Evolutionary conservation across 53 echinoderm and acorn worm genomes (phyloP).

Genomic region (Crossaster papposus): DNA sequence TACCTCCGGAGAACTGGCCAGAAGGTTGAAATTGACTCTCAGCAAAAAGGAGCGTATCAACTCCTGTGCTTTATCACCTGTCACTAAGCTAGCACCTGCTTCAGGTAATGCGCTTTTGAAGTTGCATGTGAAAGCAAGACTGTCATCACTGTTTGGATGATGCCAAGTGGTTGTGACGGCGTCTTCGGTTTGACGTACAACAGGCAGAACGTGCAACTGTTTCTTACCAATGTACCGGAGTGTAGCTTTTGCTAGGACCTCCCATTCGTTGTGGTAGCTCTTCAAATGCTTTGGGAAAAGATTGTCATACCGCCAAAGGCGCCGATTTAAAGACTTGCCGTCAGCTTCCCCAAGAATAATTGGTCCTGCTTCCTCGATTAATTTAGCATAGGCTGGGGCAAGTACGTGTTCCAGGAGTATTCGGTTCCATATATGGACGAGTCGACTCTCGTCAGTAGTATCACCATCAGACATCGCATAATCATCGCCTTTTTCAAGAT

Average conservation of each 20-base stretch:
- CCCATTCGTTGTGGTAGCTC: conserved; percentile 22
- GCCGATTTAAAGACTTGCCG: not conserved
- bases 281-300: conserved; percentile 47
- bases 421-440: conserved; percentile 72
- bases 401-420: conserved; percentile 56
- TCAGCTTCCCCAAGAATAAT: not conserved
- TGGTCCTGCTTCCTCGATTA: conserved; percentile 34
- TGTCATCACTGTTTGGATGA: conserved; percentile 44
- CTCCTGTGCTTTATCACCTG: too few relatives aligned
- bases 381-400: conserved; percentile 69
- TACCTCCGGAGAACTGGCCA: conserved; percentile 5
- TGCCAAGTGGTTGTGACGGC: conserved; percentile 48
- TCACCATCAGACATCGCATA: conserved; percentile 16
- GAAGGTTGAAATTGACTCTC: conserved; percentile 32
- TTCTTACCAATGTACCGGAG: conserved; percentile 24
- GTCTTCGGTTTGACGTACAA: not conserved
- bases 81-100: too few relatives aligned
- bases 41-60: conserved; percentile 5
- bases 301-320: conserved; percentile 16
- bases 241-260: conserved; percentile 38
- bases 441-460: conserved; percentile 8
- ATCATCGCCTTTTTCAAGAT: conserved; percentile 66
- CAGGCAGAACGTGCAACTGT: conserved; percentile 47
- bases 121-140: conserved; percentile 47
- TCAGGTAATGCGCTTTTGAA: not conserved